Conservation (phyloP, 2,113 vertebrate species). For the Cepphus grylle region DNA sequence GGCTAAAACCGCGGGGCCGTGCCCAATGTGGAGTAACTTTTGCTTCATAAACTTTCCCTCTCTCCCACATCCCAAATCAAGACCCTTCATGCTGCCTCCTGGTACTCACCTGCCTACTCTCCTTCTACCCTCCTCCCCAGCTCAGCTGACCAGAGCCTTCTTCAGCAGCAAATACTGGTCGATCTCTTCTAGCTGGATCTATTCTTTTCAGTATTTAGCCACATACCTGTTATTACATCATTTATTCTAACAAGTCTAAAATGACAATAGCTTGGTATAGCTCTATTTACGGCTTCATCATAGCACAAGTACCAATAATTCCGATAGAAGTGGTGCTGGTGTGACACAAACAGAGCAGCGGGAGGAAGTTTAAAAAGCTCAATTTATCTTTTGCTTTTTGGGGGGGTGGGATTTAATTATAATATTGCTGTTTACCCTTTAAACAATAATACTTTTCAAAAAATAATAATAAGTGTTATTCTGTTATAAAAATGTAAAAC, state of each 20-base stretch:
- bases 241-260: not conserved
- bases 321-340: not conserved
- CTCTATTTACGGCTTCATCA: not conserved
- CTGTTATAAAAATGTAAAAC: not conserved
- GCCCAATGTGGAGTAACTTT: not conserved
- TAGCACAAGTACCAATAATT: not conserved
- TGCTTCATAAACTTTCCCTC: not conserved
- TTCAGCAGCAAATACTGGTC: not conserved
- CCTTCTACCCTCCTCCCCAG: not conserved
- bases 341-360: not conserved
- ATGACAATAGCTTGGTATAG: not conserved
- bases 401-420: not conserved
- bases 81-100: not conserved
- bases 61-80: not conserved
- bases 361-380: not conserved
- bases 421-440: not conserved
- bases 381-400: not conserved
- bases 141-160: not conserved
- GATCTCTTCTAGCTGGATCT: not conserved
- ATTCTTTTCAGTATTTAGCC: not conserved
- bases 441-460: not conserved
- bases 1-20: not conserved
- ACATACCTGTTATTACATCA: not conserved
- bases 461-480: not conserved
- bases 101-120: not conserved